Conservation (phyloP, 2,113 vertebrate species). For the Nyctereutes procyonoides region DNA sequence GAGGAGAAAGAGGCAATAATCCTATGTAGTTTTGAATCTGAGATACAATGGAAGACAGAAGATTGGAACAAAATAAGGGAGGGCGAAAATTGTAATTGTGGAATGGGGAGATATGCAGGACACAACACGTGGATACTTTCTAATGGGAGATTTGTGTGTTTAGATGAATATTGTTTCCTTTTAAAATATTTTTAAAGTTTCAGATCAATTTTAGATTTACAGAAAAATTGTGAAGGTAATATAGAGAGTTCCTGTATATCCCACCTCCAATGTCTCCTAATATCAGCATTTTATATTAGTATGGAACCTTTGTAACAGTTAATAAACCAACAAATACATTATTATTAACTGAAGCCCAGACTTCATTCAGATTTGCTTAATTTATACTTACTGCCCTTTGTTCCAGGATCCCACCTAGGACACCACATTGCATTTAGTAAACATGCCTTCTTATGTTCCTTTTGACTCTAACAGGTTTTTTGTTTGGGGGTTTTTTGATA, state of each 20-base stretch:
- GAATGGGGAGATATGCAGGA: neutral
- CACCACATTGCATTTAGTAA: neutral
- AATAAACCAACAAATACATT: neutral
- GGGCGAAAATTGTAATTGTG: neutral
- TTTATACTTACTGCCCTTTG: neutral
- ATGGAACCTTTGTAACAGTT: too few relatives aligned
- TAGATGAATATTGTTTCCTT: neutral
- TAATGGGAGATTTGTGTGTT: neutral
- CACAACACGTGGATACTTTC: neutral
- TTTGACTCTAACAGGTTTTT: neutral
- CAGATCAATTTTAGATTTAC: neutral
- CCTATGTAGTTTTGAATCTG: neutral
- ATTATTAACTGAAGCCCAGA: neutral
- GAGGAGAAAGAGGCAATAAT: neutral
- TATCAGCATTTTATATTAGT: neutral
- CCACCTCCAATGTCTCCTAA: neutral
- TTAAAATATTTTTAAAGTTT: neutral
- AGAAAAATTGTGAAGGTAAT: neutral
- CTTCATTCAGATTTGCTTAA: neutral
- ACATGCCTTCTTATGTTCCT: neutral
- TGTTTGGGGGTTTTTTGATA: neutral
- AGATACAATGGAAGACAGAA: neutral
- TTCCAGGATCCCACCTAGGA: too few relatives aligned
- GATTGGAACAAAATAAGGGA: neutral
- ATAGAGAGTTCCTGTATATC: neutral